These are phyloP conservation scores for Mus pahari DNA, from an alignment of 2,113 vertebrate species.

Conservation along the genomic window DNA sequence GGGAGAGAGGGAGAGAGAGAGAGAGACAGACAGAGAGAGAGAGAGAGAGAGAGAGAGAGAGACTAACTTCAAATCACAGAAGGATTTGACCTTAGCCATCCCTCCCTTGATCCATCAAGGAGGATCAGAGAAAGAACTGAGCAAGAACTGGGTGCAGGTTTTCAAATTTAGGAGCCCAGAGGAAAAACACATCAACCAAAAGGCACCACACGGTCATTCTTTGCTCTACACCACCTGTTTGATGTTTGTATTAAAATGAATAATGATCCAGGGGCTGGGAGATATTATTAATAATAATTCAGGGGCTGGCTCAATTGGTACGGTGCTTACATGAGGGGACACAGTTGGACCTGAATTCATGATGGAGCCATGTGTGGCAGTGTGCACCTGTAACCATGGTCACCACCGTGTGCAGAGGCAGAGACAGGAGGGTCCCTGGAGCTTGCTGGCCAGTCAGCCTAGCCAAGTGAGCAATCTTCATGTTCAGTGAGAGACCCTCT, in stretches of 20 bases:
- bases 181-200: neutral
- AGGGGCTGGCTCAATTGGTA: neutral
- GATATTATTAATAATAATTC: too few species aligned
- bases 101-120: neutral
- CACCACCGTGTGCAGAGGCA: neutral
- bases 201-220: neutral
- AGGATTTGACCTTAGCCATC: neutral
- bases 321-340: too few species aligned
- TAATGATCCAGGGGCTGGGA: neutral
- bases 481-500: neutral
- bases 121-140: slow-evolving; percentile 37
- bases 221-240: neutral
- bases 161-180: neutral
- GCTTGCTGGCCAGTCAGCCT: neutral
- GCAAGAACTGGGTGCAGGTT: neutral
- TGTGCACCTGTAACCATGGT: neutral
- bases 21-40: neutral
- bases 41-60: neutral
- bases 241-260: slow-evolving; percentile 7
- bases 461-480: too few species aligned
- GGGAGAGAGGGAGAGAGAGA: neutral
- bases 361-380: neutral
- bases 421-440: neutral
- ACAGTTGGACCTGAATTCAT: neutral
- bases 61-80: neutral